Conservation (phyloP, 2,888 invertebrate species). For the Ditula angustiorana region DNA sequence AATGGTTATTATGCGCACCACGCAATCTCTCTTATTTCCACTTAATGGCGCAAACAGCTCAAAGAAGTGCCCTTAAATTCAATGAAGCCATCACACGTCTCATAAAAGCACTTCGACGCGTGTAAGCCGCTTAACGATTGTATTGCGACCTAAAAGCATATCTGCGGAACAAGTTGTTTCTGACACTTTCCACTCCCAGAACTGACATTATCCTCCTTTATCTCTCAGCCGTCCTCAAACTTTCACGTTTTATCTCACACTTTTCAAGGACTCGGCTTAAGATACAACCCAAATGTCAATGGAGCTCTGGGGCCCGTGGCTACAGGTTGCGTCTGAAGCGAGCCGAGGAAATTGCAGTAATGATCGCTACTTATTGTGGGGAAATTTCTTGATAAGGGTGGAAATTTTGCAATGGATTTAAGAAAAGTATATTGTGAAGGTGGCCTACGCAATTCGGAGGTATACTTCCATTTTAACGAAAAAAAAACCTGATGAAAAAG, state of each 20-base stretch:
- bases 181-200: slow-evolving; percentile 28
- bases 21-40: not conserved
- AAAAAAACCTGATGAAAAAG: too few relatives aligned
- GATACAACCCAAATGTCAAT: slow-evolving; percentile 22
- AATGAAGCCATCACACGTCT: slow-evolving; percentile 32
- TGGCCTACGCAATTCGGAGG: not conserved
- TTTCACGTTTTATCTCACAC: slow-evolving; percentile 28
- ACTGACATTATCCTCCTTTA: slow-evolving; percentile 31
- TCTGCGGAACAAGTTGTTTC: slow-evolving; percentile 33
- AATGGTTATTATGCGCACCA: not conserved
- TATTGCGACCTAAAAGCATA: slow-evolving; percentile 33
- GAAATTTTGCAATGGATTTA: not conserved
- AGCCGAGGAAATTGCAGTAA: slow-evolving; percentile 2
- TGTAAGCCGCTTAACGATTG: slow-evolving; percentile 36
- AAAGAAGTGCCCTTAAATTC: slow-evolving; percentile 29
- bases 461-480: too few relatives aligned
- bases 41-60: slow-evolving; percentile 8
- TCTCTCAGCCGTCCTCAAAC: slow-evolving; percentile 21
- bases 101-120: slow-evolving; percentile 33
- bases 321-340: slow-evolving; percentile 8
- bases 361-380: not conserved
- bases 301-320: slow-evolving; percentile 9
- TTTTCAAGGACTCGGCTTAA: slow-evolving; percentile 19
- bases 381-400: slow-evolving; percentile 13
- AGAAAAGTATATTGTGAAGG: not conserved